phyloP scores from a whole-genome alignment of 2,113 vertebrate species.

The Oxyruncus cristatus region DNA sequence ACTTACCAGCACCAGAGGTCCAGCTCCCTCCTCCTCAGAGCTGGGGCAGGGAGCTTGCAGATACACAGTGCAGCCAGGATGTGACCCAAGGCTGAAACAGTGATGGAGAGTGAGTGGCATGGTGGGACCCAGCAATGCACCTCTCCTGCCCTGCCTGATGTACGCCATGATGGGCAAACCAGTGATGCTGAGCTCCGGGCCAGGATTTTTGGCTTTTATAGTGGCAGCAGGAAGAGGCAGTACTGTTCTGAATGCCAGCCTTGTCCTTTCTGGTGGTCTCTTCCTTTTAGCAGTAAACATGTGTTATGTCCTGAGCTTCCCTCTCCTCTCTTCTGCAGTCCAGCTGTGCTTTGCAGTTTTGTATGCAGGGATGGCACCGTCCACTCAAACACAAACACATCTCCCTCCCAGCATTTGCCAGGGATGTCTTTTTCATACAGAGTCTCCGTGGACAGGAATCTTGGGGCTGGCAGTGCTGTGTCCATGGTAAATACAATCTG shows the following conservation, averaged over 20 bases:
- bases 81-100: neutral
- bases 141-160: neutral
- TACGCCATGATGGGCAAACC: neutral
- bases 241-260: neutral
- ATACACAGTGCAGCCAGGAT: neutral
- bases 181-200: neutral
- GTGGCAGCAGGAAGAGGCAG: neutral
- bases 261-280: neutral
- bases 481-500: neutral
- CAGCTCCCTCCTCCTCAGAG: neutral
- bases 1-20: neutral
- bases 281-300: neutral
- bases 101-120: neutral
- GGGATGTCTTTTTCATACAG: neutral
- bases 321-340: neutral
- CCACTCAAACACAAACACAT: neutral
- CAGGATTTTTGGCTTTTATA: neutral
- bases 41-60: rapidly evolving
- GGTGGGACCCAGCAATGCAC: neutral
- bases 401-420: neutral
- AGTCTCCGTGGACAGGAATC: neutral
- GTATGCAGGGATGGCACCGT: neutral
- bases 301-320: neutral
- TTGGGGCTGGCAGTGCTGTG: neutral
- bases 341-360: neutral